phyloP scores from a whole-genome alignment of 2,888 invertebrate species.

The Stenolophus ochropezus region DNA sequence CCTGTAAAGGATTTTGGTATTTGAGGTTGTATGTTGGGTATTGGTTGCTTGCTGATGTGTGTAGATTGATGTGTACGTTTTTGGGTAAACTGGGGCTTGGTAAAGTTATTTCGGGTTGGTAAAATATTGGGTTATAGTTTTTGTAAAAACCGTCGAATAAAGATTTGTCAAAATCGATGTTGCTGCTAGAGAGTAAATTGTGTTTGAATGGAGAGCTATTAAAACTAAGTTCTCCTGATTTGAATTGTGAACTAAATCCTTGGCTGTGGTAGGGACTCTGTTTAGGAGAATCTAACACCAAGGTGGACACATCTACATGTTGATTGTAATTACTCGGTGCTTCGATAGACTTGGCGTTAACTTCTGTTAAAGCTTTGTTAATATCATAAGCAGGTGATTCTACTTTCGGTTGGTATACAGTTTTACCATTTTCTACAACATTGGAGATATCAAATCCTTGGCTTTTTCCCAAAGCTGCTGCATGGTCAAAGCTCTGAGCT shows the following conservation, averaged over 20 bases:
- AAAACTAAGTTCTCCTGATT: neutral
- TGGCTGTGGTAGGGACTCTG: neutral
- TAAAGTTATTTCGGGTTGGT: conserved; percentile 40
- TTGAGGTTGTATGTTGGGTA: conserved; percentile 1
- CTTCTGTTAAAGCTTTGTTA: conserved; percentile 14
- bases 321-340: neutral
- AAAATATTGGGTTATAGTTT: conserved; percentile 52
- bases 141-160: conserved; percentile 48
- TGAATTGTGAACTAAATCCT: neutral
- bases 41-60: conserved; percentile 25
- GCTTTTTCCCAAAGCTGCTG: conserved; percentile 72
- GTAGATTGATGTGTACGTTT: conserved; percentile 7
- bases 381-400: conserved; percentile 18
- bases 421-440: conserved; percentile 66
- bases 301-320: neutral
- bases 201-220: neutral
- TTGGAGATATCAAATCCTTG: conserved; percentile 74
- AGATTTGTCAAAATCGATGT: conserved; percentile 48
- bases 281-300: neutral
- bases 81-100: conserved; percentile 33
- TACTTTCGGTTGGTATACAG: neutral
- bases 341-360: neutral
- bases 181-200: conserved; percentile 36
- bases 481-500: conserved; percentile 71
- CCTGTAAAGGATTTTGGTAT: conserved; percentile 18